A percentile compares a stretch with the other conserved stretches of the same genome.
Evolutionary conservation across 1,140 invertebrate species (phyloP).

Genomic region (Lycorma delicatula): DNA sequence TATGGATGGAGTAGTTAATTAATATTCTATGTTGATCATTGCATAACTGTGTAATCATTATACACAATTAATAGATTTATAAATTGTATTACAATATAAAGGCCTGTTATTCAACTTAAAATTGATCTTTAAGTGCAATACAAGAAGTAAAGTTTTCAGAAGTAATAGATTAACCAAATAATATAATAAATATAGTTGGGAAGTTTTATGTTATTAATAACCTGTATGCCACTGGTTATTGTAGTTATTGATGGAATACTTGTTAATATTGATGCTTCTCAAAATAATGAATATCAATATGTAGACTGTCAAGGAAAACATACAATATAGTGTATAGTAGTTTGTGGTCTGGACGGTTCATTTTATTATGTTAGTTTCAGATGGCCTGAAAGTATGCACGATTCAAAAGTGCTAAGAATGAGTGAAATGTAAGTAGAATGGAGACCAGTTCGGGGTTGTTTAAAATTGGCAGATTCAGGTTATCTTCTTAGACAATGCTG

Average conservation of each 20-base stretch:
- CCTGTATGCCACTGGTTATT: not conserved
- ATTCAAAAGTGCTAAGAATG: slow-evolving; percentile 12
- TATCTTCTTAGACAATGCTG: slow-evolving; percentile 24
- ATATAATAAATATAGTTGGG: slow-evolving; percentile 8
- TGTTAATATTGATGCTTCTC: not conserved
- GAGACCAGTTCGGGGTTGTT: slow-evolving; percentile 15
- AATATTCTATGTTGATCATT: no score
- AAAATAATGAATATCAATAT: not conserved
- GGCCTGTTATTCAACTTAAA: slow-evolving; percentile 19
- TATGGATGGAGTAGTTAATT: slow-evolving; percentile 25
- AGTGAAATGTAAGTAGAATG: slow-evolving; percentile 14
- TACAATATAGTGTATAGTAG: slow-evolving; percentile 5
- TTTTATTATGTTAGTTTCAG: slow-evolving; percentile 15
- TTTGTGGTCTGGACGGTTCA: not conserved
- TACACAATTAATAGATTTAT: no score
- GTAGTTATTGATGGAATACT: slow-evolving; percentile 3
- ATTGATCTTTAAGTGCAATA: slow-evolving; percentile 18
- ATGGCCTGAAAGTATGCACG: slow-evolving; percentile 18
- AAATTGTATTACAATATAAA: slow-evolving; percentile 26
- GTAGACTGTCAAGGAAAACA: slow-evolving; percentile 7
- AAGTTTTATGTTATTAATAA: slow-evolving; percentile 15
- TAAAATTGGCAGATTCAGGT: slow-evolving; percentile 20
- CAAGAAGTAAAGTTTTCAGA: slow-evolving; percentile 17
- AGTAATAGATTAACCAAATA: slow-evolving; percentile 20
- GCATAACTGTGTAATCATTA: no score